phyloP scores from a whole-genome alignment of 2,797 vertebrate species.

The Alcedo atthis region DNA sequence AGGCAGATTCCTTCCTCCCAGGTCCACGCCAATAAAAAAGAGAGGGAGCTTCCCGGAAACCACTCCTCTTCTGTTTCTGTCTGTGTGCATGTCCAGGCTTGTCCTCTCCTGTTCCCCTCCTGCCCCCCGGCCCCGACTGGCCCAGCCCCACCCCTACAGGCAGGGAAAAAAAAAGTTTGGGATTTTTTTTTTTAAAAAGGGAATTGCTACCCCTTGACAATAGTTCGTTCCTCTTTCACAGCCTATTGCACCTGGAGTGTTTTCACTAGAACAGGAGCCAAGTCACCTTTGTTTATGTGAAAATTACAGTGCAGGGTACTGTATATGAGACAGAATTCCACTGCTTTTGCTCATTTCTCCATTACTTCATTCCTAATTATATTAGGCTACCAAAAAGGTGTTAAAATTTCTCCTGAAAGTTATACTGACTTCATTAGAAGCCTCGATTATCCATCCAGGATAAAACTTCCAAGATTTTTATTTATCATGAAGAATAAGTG shows the following conservation, averaged over 20 bases:
- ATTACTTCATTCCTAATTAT: neutral
- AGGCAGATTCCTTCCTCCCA: too few relatives aligned
- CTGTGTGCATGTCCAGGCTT: too few relatives aligned
- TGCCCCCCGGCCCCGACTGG: too few relatives aligned
- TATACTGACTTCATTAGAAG: neutral
- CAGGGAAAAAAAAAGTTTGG: too few relatives aligned
- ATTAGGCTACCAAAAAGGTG: neutral
- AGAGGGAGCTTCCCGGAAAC: too few relatives aligned
- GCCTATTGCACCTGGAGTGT: neutral
- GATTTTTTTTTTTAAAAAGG: too few relatives aligned
- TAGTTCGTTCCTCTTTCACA: neutral
- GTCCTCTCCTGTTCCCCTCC: too few relatives aligned
- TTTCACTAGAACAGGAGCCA: neutral
- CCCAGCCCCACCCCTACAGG: too few relatives aligned
- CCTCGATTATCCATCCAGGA: neutral
- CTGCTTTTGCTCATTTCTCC: neutral
- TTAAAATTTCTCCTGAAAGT: neutral
- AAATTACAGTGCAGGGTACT: neutral
- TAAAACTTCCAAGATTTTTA: neutral
- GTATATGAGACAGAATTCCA: neutral
- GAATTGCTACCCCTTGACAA: too few relatives aligned
- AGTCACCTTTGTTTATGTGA: neutral
- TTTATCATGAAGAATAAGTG: neutral
- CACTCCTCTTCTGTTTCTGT: too few relatives aligned
- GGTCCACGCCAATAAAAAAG: too few relatives aligned